These are phyloP conservation scores for Entomobrya proxima DNA, from an alignment of 2,888 invertebrate genomes.

Conservation along the genomic window DNA sequence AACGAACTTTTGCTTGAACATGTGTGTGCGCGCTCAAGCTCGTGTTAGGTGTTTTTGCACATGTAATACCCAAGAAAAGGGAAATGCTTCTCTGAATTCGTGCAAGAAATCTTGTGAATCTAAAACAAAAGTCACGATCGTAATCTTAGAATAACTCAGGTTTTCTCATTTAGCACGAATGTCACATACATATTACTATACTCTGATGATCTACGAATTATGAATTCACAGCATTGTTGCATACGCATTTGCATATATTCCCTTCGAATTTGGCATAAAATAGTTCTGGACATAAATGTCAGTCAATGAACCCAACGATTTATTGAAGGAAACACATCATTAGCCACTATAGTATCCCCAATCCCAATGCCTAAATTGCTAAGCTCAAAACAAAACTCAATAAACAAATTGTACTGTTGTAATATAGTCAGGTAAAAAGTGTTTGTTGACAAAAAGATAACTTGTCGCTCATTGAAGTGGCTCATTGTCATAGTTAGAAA, in stretches of 20 bases:
- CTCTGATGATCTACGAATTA: too few relatives aligned
- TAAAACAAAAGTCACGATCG: too few relatives aligned
- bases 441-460: background rate
- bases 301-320: background rate
- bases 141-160: too few relatives aligned
- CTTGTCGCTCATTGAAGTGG: conserved; percentile 36
- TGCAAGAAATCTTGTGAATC: too few relatives aligned
- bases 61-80: background rate
- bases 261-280: too few relatives aligned
- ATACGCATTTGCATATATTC: too few relatives aligned
- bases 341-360: too few relatives aligned
- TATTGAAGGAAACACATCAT: too few relatives aligned
- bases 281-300: background rate
- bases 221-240: too few relatives aligned
- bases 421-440: background rate
- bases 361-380: too few relatives aligned
- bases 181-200: too few relatives aligned
- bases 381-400: background rate
- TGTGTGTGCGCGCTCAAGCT: background rate
- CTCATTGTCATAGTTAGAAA: conserved; percentile 57
- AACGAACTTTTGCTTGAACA: background rate
- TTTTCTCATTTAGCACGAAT: too few relatives aligned
- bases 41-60: background rate
- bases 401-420: background rate
- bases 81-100: background rate